phyloP scores from a whole-genome alignment of 2,888 invertebrate species.

The Cenopis cana region DNA sequence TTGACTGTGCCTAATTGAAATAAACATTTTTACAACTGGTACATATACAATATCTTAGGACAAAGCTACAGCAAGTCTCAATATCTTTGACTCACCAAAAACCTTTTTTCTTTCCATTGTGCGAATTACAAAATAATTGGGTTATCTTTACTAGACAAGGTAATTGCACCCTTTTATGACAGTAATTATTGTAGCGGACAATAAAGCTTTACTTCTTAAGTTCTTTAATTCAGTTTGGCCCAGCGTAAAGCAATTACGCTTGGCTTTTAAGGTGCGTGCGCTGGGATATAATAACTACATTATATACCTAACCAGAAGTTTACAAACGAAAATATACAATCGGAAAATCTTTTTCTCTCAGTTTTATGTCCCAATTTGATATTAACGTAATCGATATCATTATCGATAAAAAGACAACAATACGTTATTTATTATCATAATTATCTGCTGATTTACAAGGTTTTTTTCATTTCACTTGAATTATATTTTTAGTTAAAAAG shows the following conservation, averaged over 20 bases:
- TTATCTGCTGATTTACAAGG: too few relatives aligned
- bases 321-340: background rate
- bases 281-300: constrained; percentile 6
- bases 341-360: too few relatives aligned
- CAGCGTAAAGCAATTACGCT: constrained; percentile 16
- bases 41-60: background rate
- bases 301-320: constrained; percentile 1
- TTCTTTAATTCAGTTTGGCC: background rate
- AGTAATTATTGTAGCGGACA: constrained; percentile 27
- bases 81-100: background rate
- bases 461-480: too few relatives aligned
- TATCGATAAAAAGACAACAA: too few relatives aligned
- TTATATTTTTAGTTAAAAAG: background rate
- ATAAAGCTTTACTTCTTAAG: constrained; percentile 24
- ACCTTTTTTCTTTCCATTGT: background rate
- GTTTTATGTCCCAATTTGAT: too few relatives aligned
- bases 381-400: too few relatives aligned
- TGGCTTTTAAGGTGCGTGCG: constrained; percentile 1
- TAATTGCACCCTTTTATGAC: constrained; percentile 22
- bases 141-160: constrained; percentile 13
- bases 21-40: too few relatives aligned
- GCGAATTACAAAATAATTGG: constrained; percentile 22
- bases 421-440: too few relatives aligned
- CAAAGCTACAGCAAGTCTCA: background rate
- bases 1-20: too few relatives aligned